Base-by-base conservation (phyloP, 2,113 vertebrate genomes). In the Perca schrenkii region DNA sequence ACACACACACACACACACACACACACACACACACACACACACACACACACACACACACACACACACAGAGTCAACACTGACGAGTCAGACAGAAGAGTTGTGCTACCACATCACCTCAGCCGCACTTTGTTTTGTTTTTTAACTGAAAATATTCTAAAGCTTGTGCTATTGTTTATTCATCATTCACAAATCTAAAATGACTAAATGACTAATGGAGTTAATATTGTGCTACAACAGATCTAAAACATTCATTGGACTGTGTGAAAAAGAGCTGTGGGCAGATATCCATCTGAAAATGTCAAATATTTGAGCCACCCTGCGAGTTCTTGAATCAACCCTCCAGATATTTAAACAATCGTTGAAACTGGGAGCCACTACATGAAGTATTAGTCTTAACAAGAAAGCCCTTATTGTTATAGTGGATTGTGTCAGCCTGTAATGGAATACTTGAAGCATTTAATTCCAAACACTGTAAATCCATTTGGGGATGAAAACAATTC, bases 361-460 rank as follows among this genome's bases (percentile, higher is more conserved):
- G 6, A 71, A 77, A 62, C 43, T 22, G 13, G 12, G 25, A 74
- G 12, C 25, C 50, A 63, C 50, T 34, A 28, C 60, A 78, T 61
- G 21, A 52, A 66, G 58, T 19, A 66, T 31, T 57, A 69, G 28
- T 75, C 25, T 31, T 53, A 80, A 79, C 57, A 77, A 75, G 36
- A 75, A 85, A 77, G 31, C 54, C 58, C 82, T 80, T 54, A 50
- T 65, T 78, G 69, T 74, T 53, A 5, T 21, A 40, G 56, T 43
- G 69, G 74, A 49, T 49, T 57, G 54, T 53, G 62, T 65, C 19
- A 16, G 68, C 53, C 79, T 71, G 58, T 87, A 75, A 83, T 85
- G 85, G 75, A 91, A 85, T 40, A 83, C 77, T 34, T 79, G 66
- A 83, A 86, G 89, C 85, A 77, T 86, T 87, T 77, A 50, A 91